These are phyloP conservation scores for Bombylius major DNA, from an alignment of 2,888 invertebrate species.

Conservation along the genomic window DNA sequence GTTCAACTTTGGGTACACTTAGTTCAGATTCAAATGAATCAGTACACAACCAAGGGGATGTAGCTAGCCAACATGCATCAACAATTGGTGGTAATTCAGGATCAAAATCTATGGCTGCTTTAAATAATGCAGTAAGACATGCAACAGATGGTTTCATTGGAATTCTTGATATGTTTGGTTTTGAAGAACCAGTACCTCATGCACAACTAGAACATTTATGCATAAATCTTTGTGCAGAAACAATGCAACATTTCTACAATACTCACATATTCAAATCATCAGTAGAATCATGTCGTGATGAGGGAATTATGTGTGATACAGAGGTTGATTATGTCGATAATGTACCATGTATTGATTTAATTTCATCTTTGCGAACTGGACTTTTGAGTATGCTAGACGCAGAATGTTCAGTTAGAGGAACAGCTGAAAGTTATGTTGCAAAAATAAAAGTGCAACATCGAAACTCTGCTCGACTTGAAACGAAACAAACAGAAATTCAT, in stretches of 20 bases:
- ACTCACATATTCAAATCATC: conserved; percentile 92
- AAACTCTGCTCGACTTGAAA: conserved; percentile 64
- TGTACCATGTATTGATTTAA: conserved; percentile 89
- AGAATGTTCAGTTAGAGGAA: conserved; percentile 74
- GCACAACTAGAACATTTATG: conserved; percentile 86
- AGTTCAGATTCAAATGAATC: conserved; percentile 89
- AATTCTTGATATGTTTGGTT: conserved; percentile 93
- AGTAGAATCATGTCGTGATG: conserved; percentile 86
- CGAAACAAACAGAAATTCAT: conserved; percentile 55
- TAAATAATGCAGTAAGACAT: conserved; percentile 84
- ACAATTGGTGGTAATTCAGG: conserved; percentile 69
- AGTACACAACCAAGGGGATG: conserved; percentile 75
- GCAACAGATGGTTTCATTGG: conserved; percentile 93
- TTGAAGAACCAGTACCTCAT: conserved; percentile 76
- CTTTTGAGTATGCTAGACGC: conserved; percentile 84
- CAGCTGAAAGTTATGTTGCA: conserved; percentile 66
- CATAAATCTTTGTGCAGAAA: conserved; percentile 90
- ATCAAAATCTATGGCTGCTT: conserved; percentile 80
- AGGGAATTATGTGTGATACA: conserved; percentile 78
- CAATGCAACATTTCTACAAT: conserved; percentile 96
- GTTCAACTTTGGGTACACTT: conserved; percentile 70
- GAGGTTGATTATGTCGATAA: conserved; percentile 89
- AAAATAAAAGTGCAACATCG: conserved; percentile 71
- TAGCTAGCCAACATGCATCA: conserved; percentile 73
- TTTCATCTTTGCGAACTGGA: conserved; percentile 84